A percentile compares a stretch with the other conserved stretches of the same genome.
phyloP scores from a whole-genome alignment of 2,888 invertebrate genomes.

The Crepidodera aurea region DNA sequence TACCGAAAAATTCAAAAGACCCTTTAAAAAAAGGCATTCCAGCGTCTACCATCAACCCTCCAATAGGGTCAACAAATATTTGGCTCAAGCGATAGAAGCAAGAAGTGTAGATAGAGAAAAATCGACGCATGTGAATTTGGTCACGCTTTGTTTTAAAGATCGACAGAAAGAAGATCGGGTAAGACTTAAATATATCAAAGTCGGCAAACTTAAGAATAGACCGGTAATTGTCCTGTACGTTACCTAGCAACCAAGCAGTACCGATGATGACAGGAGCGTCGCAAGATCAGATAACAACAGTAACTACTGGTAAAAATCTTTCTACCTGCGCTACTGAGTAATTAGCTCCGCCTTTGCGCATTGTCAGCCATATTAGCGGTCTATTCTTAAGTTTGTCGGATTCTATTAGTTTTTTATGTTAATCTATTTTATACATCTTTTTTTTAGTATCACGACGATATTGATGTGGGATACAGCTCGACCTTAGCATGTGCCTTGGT shows the following conservation, averaged over 20 bases:
- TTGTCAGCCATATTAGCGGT: too few species aligned
- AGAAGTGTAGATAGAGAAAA: conserved; percentile 90
- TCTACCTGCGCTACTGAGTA: too few species aligned
- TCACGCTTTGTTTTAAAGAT: conserved; percentile 87
- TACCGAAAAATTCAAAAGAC: conserved; percentile 86
- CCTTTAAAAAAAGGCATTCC: conserved; percentile 87
- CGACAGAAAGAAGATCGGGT: conserved; percentile 84
- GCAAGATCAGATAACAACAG: too few species aligned
- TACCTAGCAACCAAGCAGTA: too few species aligned
- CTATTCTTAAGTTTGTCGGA: too few species aligned
- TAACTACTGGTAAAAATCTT: too few species aligned
- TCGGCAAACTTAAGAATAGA: too few species aligned
- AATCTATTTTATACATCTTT: neutral
- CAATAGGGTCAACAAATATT: conserved; percentile 90
- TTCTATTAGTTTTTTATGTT: conserved; percentile 39
- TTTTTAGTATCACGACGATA: conserved; percentile 82
- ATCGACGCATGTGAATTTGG: conserved; percentile 84
- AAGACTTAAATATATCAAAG: too few species aligned
- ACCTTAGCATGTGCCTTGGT: conserved; percentile 80
- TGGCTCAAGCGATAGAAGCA: conserved; percentile 90
- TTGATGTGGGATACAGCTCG: conserved; percentile 86
- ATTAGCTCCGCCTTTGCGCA: too few species aligned
- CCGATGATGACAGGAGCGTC: too few species aligned
- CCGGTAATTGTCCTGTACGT: too few species aligned
- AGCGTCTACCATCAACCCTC: conserved; percentile 88